A percentile compares a stretch with the other conserved stretches of the same genome.
phyloP scores from a whole-genome alignment of 2,797 vertebrate species.

The Lindbergichthys nudifrons region DNA sequence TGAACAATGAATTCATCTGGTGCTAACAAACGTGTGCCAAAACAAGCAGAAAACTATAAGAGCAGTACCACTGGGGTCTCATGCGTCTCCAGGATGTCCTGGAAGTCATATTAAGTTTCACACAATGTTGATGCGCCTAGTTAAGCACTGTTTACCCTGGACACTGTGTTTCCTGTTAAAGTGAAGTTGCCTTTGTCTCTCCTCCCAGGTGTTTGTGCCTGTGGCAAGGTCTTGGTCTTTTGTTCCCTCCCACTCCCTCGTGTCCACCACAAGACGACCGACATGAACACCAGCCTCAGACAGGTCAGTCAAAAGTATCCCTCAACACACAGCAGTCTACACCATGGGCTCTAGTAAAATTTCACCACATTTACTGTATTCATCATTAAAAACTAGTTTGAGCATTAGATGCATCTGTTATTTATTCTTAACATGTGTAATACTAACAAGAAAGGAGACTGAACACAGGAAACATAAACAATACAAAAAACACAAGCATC shows the following conservation, averaged over 20 bases:
- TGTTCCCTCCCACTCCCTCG: slow-evolving; percentile 52
- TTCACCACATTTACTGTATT: neutral
- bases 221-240: slow-evolving; percentile 68
- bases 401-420: neutral
- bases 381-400: neutral
- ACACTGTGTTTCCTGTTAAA: slow-evolving; percentile 68
- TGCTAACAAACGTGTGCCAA: slow-evolving; percentile 34
- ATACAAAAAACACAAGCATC: neutral
- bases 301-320: slow-evolving; percentile 58
- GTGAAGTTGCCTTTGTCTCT: slow-evolving; percentile 64
- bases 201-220: slow-evolving; percentile 69
- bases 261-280: slow-evolving; percentile 42
- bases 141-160: slow-evolving; percentile 66
- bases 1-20: neutral
- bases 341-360: slow-evolving; percentile 23
- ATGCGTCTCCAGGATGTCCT: slow-evolving; percentile 27
- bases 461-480: neutral
- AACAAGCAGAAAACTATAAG: slow-evolving; percentile 38
- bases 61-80: slow-evolving; percentile 28
- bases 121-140: slow-evolving; percentile 45
- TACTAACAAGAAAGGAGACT: too few relatives aligned
- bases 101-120: slow-evolving; percentile 60
- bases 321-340: slow-evolving; percentile 38
- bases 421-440: too few relatives aligned
- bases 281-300: slow-evolving; percentile 48